Evolutionary conservation across 2,113 vertebrate genomes (phyloP).

Genomic region (Parotia lawesii): DNA sequence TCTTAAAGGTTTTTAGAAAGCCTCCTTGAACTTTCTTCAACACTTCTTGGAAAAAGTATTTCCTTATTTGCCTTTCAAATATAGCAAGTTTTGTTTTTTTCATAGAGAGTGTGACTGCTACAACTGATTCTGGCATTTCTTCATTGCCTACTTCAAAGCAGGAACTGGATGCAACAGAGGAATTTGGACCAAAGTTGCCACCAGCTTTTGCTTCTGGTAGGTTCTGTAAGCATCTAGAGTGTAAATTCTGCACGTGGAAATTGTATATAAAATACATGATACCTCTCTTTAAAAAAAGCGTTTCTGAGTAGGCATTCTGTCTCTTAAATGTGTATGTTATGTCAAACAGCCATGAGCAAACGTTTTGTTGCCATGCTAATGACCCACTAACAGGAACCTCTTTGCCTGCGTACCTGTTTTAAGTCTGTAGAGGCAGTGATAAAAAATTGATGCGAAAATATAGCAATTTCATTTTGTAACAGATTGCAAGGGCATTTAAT

Average conservation of each 20-base stretch:
- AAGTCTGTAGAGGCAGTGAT: background rate
- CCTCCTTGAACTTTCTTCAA: background rate
- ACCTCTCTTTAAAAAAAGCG: background rate
- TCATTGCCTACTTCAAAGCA: constrained; percentile 22
- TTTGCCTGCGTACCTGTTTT: background rate
- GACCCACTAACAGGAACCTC: background rate
- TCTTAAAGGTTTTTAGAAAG: background rate
- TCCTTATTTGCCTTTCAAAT: background rate
- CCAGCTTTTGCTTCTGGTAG: constrained; percentile 76
- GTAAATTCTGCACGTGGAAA: background rate
- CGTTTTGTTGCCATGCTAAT: rapidly evolving
- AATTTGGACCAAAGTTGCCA: constrained; percentile 92
- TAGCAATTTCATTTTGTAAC: background rate
- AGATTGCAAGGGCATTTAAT: background rate
- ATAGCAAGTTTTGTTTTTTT: background rate
- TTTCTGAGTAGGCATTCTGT: background rate
- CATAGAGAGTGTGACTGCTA: background rate
- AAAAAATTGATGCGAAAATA: background rate
- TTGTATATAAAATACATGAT: background rate
- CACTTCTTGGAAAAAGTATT: background rate
- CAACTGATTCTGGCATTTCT: background rate
- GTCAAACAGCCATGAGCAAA: background rate
- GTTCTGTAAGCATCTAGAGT: background rate
- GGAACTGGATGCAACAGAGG: constrained; percentile 65
- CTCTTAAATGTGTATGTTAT: background rate